phyloP scores from a whole-genome alignment of 1,140 invertebrate species.

The Triops cancriformis region DNA sequence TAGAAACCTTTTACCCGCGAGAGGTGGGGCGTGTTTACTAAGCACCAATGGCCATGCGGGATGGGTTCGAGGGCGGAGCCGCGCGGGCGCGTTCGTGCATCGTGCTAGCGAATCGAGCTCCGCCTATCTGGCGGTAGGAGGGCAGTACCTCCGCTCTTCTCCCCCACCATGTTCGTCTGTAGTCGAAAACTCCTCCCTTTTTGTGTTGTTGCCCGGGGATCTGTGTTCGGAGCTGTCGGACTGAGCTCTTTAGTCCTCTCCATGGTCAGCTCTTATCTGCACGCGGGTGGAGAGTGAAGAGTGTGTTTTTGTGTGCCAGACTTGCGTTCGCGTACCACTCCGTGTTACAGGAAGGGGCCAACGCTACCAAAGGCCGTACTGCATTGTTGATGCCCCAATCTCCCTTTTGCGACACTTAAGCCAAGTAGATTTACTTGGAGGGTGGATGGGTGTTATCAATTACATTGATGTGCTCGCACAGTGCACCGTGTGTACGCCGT shows the following conservation, averaged over 20 bases:
- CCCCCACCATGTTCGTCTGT: not conserved
- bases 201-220: conserved; percentile 8
- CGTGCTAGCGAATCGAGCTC: not conserved
- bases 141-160: too few species aligned
- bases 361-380: too few species aligned
- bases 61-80: not conserved
- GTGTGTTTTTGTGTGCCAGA: not conserved
- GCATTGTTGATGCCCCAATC: too few species aligned
- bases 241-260: conserved; percentile 8
- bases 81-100: not conserved
- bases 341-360: not conserved
- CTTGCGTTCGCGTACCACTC: not conserved
- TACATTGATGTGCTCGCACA: too few species aligned
- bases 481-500: too few species aligned
- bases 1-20: not conserved
- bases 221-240: not conserved
- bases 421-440: too few species aligned
- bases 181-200: not conserved
- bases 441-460: too few species aligned
- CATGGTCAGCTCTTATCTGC: conserved; percentile 8
- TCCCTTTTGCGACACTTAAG: too few species aligned
- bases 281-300: not conserved
- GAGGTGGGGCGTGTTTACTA: not conserved
- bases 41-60: not conserved
- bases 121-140: not conserved